Percentiles rank a stretch among this genome's conserved stretches.
phyloP scores from a whole-genome alignment of 2,113 vertebrate genomes.

The Holacanthus passer region DNA sequence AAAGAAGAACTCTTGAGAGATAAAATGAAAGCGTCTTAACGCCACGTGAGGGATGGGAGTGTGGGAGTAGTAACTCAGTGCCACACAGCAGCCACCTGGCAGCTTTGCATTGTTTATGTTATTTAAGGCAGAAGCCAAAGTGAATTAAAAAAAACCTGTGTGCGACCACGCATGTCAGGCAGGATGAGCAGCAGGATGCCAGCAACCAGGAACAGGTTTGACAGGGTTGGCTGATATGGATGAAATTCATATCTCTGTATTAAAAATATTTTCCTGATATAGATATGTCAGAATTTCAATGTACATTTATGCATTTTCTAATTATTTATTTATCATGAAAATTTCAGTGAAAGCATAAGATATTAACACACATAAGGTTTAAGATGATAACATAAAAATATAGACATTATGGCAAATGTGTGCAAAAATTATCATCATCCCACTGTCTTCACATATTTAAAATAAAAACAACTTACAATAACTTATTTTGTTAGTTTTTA shows the following conservation, averaged over 20 bases:
- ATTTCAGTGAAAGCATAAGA: not conserved
- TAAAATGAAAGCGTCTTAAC: constrained; percentile 38
- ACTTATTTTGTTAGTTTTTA: not conserved
- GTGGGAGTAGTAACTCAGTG: constrained; percentile 21
- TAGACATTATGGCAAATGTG: not conserved
- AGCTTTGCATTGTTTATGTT: constrained; percentile 48
- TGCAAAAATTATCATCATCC: not conserved
- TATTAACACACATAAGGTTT: not conserved
- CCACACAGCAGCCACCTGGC: constrained; percentile 39
- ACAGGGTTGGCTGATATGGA: not conserved
- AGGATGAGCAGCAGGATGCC: constrained; percentile 19
- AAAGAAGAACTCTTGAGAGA: constrained; percentile 25
- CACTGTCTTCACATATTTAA: not conserved
- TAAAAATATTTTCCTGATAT: not conserved
- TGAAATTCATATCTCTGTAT: not conserved
- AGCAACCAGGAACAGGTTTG: not conserved
- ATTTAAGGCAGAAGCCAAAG: constrained; percentile 39
- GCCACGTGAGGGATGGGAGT: not conserved
- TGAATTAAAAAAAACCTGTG: constrained; percentile 44
- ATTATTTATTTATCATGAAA: not conserved
- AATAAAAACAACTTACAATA: not conserved
- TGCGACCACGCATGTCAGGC: constrained; percentile 22
- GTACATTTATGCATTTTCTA: no score
- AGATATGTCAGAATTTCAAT: not conserved
- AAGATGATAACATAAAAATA: not conserved